A percentile compares a stretch with the other conserved stretches of the same genome.
Evolutionary conservation across 2,797 vertebrate species (phyloP).

Genomic region (Paramormyrops hopkinsi): DNA sequence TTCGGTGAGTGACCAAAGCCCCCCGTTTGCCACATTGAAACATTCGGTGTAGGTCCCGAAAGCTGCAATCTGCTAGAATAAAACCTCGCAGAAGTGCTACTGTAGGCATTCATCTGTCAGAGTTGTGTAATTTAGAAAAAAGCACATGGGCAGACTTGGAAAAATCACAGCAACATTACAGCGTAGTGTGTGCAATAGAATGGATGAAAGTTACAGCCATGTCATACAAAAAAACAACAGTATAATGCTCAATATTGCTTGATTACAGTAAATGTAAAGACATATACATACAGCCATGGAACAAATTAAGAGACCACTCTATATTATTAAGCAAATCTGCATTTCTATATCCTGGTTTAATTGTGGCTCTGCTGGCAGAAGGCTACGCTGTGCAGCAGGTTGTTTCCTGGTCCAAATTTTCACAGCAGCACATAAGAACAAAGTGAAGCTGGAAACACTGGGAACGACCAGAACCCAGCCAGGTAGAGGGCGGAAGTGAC

Average conservation of each 20-base stretch:
- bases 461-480: background rate
- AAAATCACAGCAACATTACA: background rate
- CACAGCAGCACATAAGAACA: background rate
- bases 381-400: background rate
- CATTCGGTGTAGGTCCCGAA: background rate
- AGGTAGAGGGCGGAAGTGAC: background rate
- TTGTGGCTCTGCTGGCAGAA: background rate
- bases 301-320: background rate
- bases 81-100: background rate
- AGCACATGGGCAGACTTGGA: background rate
- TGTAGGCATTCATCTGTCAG: background rate
- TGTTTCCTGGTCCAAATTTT: background rate
- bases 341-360: background rate
- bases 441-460: background rate
- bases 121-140: background rate
- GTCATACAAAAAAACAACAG: background rate
- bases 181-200: background rate
- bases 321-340: background rate
- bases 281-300: background rate
- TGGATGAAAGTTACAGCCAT: background rate
- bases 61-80: background rate
- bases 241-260: background rate
- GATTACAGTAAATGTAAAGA: background rate
- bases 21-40: background rate
- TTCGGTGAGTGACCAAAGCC: conserved; percentile 77